Evolutionary conservation across 1,140 invertebrate species (phyloP), one percentile per base, ranked within the genome.

Genomic region (Drosophila suzukii): DNA sequence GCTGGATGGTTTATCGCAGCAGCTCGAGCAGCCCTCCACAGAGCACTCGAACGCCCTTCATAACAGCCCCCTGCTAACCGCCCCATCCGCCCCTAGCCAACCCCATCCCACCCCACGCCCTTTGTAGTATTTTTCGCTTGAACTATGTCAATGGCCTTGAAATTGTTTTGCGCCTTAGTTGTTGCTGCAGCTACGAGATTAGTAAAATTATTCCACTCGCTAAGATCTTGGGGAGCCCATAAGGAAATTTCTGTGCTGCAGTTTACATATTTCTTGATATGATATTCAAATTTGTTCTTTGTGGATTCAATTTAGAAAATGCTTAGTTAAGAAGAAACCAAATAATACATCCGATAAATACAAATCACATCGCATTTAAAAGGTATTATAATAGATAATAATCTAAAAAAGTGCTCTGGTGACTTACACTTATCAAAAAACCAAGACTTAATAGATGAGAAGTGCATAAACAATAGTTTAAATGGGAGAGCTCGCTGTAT

Each of bases 131-230:
- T 81, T 81, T 66, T 78, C 82, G 78, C 75, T 78, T 73, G 65
- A 86, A 86, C 74, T 86, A 75, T 86, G 82, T 78, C 82, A 86
- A 81, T 78, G 82, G 82, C 82, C 82, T 86, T 86, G 82, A 86
- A 86, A 86, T 86, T 86, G 82, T 86, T 86, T 86, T 86, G 82
- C 78, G 67, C 65, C 74, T 84, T 65, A 81, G 82, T 81, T 78
- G 58, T 60, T 71, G 74, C 76, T 72, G 81, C 77, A 54, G 39
- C 66, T 58, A 56, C 62, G 82, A 68, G 82, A 86, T 86, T 86
- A 86, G 75, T 75, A 68, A 66, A 81, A 78, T 74, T 78, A 71
- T 67, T 60, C 74, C 81, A 71, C 73, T 39, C 46, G 36, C 68
- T 54, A 15, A 41, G 63, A 44, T 67, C 61, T 79, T 67, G 46